A percentile compares a stretch with the other conserved stretches of the same genome.
Conservation (phyloP, 2,888 invertebrate genomes). For the Gryllus longicercus region DNA sequence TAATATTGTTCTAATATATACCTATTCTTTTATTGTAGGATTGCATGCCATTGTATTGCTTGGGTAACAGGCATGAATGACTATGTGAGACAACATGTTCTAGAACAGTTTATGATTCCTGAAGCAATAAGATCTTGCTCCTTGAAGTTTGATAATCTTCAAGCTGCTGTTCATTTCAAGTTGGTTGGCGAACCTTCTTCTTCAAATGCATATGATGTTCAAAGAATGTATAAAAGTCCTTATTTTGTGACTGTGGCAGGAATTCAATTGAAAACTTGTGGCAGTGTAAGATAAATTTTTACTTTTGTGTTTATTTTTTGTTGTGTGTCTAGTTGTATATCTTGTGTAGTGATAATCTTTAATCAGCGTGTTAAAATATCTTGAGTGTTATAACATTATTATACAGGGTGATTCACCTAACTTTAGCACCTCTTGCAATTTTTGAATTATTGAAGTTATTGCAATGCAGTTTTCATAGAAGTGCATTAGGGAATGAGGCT, state of each 20-base stretch:
- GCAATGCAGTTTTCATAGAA: too few species aligned
- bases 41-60: slow-evolving; percentile 61
- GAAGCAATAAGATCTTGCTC: slow-evolving; percentile 30
- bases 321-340: too few species aligned
- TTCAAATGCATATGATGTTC: not conserved
- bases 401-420: too few species aligned
- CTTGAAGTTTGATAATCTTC: not conserved
- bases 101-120: slow-evolving; percentile 40
- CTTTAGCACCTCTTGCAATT: too few species aligned
- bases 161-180: not conserved
- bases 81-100: slow-evolving; percentile 48
- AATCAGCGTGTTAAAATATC: too few species aligned
- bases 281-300: too few species aligned
- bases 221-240: not conserved
- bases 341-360: too few species aligned
- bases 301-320: too few species aligned
- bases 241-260: slow-evolving; percentile 20
- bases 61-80: slow-evolving; percentile 65
- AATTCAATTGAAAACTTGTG: not conserved
- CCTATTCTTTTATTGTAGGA: slow-evolving; percentile 51
- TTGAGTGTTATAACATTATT: too few species aligned
- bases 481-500: too few species aligned
- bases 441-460: too few species aligned
- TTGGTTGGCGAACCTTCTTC: not conserved
- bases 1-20: not conserved